These are phyloP conservation scores for Plutomurus gul DNA, from an alignment of 1,140 invertebrate genomes.

Conservation along the genomic window DNA sequence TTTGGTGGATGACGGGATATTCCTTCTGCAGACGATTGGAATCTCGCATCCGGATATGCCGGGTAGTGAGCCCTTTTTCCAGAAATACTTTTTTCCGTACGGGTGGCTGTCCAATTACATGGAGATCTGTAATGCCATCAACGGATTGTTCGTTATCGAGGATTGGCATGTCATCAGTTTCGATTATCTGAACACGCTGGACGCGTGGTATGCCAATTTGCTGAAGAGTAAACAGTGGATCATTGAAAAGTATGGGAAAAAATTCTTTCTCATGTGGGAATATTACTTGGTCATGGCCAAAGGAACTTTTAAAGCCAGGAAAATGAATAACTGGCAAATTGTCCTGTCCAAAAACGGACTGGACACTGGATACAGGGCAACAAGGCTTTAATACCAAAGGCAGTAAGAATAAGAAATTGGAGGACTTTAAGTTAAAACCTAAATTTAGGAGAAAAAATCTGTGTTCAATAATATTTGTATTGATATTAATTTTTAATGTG, in stretches of 20 bases:
- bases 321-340: slow-evolving; percentile 28
- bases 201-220: slow-evolving; percentile 38
- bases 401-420: too few species aligned
- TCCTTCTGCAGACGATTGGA: slow-evolving; percentile 47
- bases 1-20: slow-evolving; percentile 44
- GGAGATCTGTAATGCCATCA: slow-evolving; percentile 35
- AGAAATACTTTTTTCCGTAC: slow-evolving; percentile 49
- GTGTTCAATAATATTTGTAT: too few species aligned
- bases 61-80: slow-evolving; percentile 29
- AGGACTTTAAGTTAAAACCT: too few species aligned
- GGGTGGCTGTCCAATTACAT: slow-evolving; percentile 41
- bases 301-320: slow-evolving; percentile 16
- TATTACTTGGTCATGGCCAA: slow-evolving; percentile 16
- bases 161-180: slow-evolving; percentile 37
- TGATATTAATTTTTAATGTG: too few species aligned
- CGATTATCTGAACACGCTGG: slow-evolving; percentile 32
- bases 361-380: slow-evolving; percentile 5
- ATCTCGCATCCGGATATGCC: slow-evolving; percentile 28
- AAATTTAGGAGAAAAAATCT: too few species aligned
- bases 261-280: slow-evolving; percentile 33
- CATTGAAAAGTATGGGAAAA: background rate
- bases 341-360: slow-evolving; percentile 5
- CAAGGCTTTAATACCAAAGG: background rate
- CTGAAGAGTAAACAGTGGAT: background rate
- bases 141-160: slow-evolving; percentile 45